phyloP scores from a whole-genome alignment of 1,140 invertebrate genomes.

The Drosophila lini region DNA sequence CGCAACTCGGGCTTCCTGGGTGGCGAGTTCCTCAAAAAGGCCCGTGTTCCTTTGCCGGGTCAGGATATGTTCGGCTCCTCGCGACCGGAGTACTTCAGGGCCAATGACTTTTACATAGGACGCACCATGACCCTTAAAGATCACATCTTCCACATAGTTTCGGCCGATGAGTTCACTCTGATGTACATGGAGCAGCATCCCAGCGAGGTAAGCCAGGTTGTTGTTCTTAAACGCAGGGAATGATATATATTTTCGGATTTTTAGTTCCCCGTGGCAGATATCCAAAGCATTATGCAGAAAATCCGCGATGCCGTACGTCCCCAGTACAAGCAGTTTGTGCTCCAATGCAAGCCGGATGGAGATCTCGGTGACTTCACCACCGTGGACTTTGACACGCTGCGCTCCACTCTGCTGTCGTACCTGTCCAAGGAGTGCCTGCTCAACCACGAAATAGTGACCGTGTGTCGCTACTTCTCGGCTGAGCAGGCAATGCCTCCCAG shows the following conservation, averaged over 20 bases:
- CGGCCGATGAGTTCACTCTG: conserved; percentile 94
- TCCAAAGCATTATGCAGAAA: conserved; percentile 89
- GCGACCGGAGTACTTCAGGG: conserved; percentile 90
- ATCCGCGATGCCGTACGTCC: conserved; percentile 87
- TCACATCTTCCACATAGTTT: conserved; percentile 90
- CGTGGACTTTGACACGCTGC: conserved; percentile 85
- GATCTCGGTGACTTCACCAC: conserved; percentile 50
- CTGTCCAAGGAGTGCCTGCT: conserved; percentile 88
- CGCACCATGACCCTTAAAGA: conserved; percentile 90
- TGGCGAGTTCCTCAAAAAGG: conserved; percentile 89
- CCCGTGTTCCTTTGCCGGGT: conserved; percentile 89
- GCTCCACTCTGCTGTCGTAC: conserved; percentile 86
- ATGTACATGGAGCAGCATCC: conserved; percentile 94
- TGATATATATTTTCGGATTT: conserved; percentile 1
- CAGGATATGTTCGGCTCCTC: conserved; percentile 88
- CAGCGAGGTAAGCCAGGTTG: conserved; percentile 86
- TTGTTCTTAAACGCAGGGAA: no score
- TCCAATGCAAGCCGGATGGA: conserved; percentile 87
- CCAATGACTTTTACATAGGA: conserved; percentile 93
- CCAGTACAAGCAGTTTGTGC: conserved; percentile 90
- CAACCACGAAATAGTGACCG: conserved; percentile 91
- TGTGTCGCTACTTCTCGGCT: conserved; percentile 87
- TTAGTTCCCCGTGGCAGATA: conserved; percentile 90
- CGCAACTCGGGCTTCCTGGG: conserved; percentile 90
- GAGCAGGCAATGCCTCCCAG: conserved; percentile 85